Evolutionary conservation across 2,797 vertebrate genomes (phyloP).

Genomic region (Gymnothorax javanicus): DNA sequence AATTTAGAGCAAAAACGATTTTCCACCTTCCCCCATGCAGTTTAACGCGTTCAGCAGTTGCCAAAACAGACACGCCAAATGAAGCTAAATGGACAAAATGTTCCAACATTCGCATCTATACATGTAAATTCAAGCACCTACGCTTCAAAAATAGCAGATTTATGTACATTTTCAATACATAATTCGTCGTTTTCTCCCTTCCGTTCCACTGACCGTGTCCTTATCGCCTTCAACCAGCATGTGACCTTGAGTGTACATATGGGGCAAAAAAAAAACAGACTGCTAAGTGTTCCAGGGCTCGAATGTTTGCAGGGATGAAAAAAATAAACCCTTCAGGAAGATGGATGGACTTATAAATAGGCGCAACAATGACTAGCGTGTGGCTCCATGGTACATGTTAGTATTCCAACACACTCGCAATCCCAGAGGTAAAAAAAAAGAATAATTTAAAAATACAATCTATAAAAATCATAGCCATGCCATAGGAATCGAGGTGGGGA

Average conservation of each 20-base stretch:
- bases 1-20: too few species aligned
- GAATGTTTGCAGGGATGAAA: not conserved
- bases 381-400: not conserved
- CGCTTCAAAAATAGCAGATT: not conserved
- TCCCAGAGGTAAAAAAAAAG: not conserved
- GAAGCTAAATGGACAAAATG: too few species aligned
- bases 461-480: not conserved
- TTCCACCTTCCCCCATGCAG: too few species aligned
- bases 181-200: not conserved
- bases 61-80: too few species aligned
- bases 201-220: not conserved
- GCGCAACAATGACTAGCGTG: not conserved
- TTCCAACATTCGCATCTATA: too few species aligned
- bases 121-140: not conserved
- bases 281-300: not conserved
- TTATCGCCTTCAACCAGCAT: not conserved
- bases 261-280: not conserved
- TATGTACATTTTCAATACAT: not conserved
- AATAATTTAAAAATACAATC: not conserved
- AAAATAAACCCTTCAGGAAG: not conserved
- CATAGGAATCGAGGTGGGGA: not conserved
- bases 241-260: not conserved
- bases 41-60: too few species aligned
- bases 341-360: not conserved
- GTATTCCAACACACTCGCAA: not conserved